Evolutionary conservation across 2,888 invertebrate species (phyloP), one percentile per base, ranked within the genome.

Genomic region (Platerodrilus igneus): DNA sequence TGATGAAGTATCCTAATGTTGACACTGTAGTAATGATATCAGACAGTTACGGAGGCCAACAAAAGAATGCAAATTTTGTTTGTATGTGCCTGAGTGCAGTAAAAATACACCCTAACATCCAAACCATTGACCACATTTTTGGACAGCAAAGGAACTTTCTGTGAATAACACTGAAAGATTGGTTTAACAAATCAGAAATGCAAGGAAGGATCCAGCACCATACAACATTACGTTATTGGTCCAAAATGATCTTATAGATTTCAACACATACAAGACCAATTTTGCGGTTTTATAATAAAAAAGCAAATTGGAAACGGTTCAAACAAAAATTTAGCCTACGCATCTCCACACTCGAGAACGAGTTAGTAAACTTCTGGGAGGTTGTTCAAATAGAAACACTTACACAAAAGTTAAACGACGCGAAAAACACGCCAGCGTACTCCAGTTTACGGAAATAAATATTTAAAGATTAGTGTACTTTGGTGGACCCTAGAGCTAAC

Each of bases 31-130:
- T 26, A 13, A 26, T 26, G 2, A 26, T 21, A 9, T 26, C 26
- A 5, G 26, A 26, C 8, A 13, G 26, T 8, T 11, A 22, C 37
- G 37, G 33, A 27, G 14, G 36, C 18, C 25, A 32, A 21, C 19
- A 20, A 36, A n/a, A 36, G 36, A 16, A 29, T 17, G 2, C 15
- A 29, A 17, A 30, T 31, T 16, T 19, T 23, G 17, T 18, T 37
- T 8, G 11, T 38, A 26, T 26, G n/a, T 10, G 26, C 13, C 8
- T 26, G 13, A n/a, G 14, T 14, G 10, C 13, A 10, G 6, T 26
- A 10, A 11, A 13, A 9, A 11, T n/a, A 4, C 26, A 26, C 8
- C 26, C 26, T 5, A 26, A 26, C n/a, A n/a, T n/a, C n/a, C n/a
- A n/a, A n/a, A n/a, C n/a, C n/a, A n/a, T n/a, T n/a, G n/a, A n/a